Conservation (phyloP, 2,113 vertebrate species). For the Mormyrus lacerda region DNA sequence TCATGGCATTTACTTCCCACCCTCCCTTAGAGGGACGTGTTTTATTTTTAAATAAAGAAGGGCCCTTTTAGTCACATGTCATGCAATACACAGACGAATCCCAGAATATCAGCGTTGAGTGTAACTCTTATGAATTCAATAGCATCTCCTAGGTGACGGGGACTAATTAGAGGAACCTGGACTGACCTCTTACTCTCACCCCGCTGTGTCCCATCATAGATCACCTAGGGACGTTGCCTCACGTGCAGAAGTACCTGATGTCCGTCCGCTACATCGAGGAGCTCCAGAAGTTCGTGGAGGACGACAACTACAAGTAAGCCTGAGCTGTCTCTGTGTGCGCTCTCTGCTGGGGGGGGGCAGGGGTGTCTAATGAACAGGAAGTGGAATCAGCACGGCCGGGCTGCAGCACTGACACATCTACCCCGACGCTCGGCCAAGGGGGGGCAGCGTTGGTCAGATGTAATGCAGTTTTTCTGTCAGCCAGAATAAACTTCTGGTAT, state of each 20-base stretch:
- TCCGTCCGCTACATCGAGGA: constrained; percentile 93
- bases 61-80: background rate
- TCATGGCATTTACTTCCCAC: background rate
- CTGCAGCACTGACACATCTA: background rate
- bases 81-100: background rate
- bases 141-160: background rate
- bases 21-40: background rate
- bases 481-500: background rate
- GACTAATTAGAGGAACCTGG: background rate
- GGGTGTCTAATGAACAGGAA: background rate
- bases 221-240: constrained; percentile 77
- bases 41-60: background rate
- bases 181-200: background rate
- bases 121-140: background rate
- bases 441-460: background rate
- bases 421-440: background rate
- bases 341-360: background rate
- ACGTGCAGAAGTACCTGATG: constrained; percentile 89
- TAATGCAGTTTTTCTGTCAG: background rate
- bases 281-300: constrained; percentile 93
- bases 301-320: constrained; percentile 92
- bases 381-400: background rate
- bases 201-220: constrained; percentile 51
- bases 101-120: background rate
- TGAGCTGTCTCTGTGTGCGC: background rate